Evolutionary conservation across 2,113 vertebrate genomes (phyloP).

Genomic region (Lepus americanus): DNA sequence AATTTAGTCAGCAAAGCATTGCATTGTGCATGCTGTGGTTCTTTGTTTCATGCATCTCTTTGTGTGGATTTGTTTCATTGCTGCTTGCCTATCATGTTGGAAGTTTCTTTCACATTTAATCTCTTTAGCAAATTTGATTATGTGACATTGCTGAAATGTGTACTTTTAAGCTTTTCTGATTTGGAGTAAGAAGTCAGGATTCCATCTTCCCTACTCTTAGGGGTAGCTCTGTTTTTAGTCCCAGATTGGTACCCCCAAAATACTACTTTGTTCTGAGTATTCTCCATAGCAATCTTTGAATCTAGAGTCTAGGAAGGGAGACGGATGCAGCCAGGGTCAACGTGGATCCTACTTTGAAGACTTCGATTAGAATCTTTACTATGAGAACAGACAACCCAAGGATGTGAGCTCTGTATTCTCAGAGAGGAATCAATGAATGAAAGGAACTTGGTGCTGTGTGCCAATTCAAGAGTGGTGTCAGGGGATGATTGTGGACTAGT

Average conservation of each 20-base stretch:
- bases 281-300: not conserved
- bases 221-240: conserved; percentile 35
- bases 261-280: not conserved
- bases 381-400: not conserved
- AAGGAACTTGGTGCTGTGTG: not conserved
- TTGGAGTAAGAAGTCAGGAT: conserved; percentile 33
- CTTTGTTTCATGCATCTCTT: not conserved
- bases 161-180: not conserved
- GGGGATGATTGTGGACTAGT: not conserved
- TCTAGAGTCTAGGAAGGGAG: not conserved
- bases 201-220: not conserved
- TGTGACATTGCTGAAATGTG: conserved; percentile 33
- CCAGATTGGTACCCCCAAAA: not conserved
- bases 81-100: conserved; percentile 15
- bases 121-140: not conserved
- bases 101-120: conserved; percentile 58
- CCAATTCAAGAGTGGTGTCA: accelerated
- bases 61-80: conserved; percentile 27
- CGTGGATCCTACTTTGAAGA: not conserved
- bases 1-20: conserved; percentile 46
- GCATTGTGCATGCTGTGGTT: not conserved
- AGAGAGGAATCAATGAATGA: no score
- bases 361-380: not conserved
- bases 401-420: not conserved
- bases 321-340: not conserved